A percentile compares a stretch with the other conserved stretches of the same genome.
These are phyloP conservation scores for Amiota mariae DNA, from an alignment of 2,888 invertebrate species.

Conservation along the genomic window DNA sequence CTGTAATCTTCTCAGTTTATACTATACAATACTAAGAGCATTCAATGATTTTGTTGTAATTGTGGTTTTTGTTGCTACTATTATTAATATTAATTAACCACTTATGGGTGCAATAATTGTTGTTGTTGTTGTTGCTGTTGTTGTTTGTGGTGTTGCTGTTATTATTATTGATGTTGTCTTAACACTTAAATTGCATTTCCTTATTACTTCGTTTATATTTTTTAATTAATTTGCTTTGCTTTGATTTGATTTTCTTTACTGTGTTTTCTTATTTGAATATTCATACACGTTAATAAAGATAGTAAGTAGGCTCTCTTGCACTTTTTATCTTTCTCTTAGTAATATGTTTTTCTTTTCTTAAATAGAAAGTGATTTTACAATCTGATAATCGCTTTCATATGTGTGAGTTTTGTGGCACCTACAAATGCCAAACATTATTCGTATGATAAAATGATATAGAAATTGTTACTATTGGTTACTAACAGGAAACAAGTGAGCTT, in stretches of 20 bases:
- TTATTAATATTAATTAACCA: no score
- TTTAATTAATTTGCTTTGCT: neutral
- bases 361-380: slow-evolving; percentile 6
- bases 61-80: slow-evolving; percentile 45
- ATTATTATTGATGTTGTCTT: slow-evolving; percentile 26
- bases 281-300: slow-evolving; percentile 16
- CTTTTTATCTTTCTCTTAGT: neutral
- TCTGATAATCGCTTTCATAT: neutral
- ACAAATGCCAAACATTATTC: neutral
- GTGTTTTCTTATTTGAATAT: slow-evolving; percentile 7
- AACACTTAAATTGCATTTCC: slow-evolving; percentile 31
- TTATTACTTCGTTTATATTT: slow-evolving; percentile 11
- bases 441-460: neutral
- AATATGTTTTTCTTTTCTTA: neutral
- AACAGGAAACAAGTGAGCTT: neutral
- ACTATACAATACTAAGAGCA: neutral
- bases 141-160: slow-evolving; percentile 27
- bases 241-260: neutral
- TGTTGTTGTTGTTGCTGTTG: slow-evolving; percentile 42
- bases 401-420: neutral
- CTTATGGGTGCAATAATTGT: slow-evolving; percentile 30
- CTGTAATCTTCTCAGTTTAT: no score
- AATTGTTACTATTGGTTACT: neutral
- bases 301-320: slow-evolving; percentile 8
- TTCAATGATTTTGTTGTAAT: slow-evolving; percentile 13